Base-by-base conservation (phyloP, 2,797 vertebrate species). In the Chelon labrosus region DNA sequence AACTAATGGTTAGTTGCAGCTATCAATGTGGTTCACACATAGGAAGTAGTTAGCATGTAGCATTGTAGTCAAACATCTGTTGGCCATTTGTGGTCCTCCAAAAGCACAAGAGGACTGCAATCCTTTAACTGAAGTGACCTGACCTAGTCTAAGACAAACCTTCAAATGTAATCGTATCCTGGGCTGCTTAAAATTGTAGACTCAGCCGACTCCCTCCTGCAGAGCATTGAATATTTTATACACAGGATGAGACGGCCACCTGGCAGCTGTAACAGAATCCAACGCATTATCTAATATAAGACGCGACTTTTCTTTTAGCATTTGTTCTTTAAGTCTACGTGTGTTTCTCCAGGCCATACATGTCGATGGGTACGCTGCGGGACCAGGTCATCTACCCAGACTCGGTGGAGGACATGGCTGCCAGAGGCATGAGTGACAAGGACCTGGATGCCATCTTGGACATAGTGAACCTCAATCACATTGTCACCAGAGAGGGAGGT, bases 301-400 rank as follows among this genome's bases (percentile, higher is more conserved):
- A 62, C 17, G 50, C 63, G 59, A 41, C 37, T 58, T 58, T 41
- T 37, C 52, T 63, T 42, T 16, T 0, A 49, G 27, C 25, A 9
- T 44, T 20, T 73, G 75, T 55, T 39, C 14, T 27, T 68, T 47
- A 61, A 71, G 11, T 67, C 70, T 71, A 38, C 75, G 31, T 79
- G 6, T 80, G 20, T 70, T 39, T 89, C 77, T 60, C 44, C 82
- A 99, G 98, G 89, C 98, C 98, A 1, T 99, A 99, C 82, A 99
- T 99, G 98, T 99, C 98, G 51, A 93, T 98, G 64, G 98, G 98
- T 65, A 96, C 96, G 0, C 94, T 99, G 42, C 94, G 98, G 31
- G 98, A 99, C 92, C 98, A 99, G 93, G 98, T 99, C 58, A 99
- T 99, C 88, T 99, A 99, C 89, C 98, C 98, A 0, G 98, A 99